Percentiles rank a stretch among this genome's conserved stretches.
phyloP scores from a whole-genome alignment of 1,140 invertebrate genomes.

The Drosophila asahinai region DNA sequence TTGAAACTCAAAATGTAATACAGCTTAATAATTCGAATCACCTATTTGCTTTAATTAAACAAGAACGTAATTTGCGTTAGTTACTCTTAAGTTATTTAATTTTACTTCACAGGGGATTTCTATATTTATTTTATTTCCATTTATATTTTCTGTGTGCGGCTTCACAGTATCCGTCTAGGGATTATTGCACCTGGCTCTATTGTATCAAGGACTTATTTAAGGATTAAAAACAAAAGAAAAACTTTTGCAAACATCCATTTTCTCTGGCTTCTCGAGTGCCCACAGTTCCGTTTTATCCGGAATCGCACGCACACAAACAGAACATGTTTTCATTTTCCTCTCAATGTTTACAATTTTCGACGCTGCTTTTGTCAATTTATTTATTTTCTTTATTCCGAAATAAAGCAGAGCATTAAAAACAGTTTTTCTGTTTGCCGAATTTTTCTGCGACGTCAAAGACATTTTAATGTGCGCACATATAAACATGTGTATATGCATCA shows the following conservation, averaged over 20 bases:
- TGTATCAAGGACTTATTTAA: slow-evolving; percentile 13
- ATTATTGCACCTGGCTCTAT: slow-evolving; percentile 10
- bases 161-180: neutral
- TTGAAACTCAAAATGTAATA: neutral
- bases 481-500: slow-evolving; percentile 4
- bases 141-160: neutral
- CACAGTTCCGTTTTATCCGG: slow-evolving; percentile 35
- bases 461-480: slow-evolving; percentile 44
- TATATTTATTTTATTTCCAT: neutral
- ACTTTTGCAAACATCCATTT: slow-evolving; percentile 1
- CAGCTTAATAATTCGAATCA: too few relatives aligned
- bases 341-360: slow-evolving; percentile 24
- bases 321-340: slow-evolving; percentile 28
- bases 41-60: too few relatives aligned
- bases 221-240: neutral
- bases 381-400: slow-evolving; percentile 40
- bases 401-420: slow-evolving; percentile 38
- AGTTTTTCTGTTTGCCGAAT: slow-evolving; percentile 26
- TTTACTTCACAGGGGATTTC: too few relatives aligned
- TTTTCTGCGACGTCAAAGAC: slow-evolving; percentile 68
- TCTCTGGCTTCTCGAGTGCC: slow-evolving; percentile 3
- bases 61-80: too few relatives aligned
- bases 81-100: too few relatives aligned
- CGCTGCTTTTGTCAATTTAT: slow-evolving; percentile 30
- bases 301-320: slow-evolving; percentile 10